A percentile compares a stretch with the other conserved stretches of the same genome.
phyloP scores from a whole-genome alignment of 1,140 invertebrate species.

The Eubasilissa regina region DNA sequence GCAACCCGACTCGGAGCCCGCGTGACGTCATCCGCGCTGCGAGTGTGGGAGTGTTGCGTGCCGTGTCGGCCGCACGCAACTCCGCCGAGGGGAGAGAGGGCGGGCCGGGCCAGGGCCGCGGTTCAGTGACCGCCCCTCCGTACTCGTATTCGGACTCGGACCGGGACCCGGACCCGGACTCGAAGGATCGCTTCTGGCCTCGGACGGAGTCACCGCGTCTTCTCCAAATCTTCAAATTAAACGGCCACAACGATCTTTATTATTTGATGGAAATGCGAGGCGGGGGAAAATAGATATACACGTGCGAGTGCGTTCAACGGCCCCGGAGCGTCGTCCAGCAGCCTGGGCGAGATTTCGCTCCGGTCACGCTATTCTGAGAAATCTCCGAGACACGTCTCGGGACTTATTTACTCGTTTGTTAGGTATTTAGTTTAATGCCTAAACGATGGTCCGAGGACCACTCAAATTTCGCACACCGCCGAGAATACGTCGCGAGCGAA shows the following conservation, averaged over 20 bases:
- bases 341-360: no score
- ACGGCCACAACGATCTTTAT: not conserved
- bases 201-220: not conserved
- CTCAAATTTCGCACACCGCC: not conserved
- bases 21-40: not conserved
- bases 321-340: not conserved
- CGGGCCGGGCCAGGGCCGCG: not conserved
- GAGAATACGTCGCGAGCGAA: no score
- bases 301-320: constrained; percentile 25
- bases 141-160: constrained; percentile 8
- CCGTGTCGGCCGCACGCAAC: constrained; percentile 2
- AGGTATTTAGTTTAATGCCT: not conserved
- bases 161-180: not conserved
- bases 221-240: not conserved
- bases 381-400: constrained; percentile 2
- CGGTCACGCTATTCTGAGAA: constrained; percentile 23
- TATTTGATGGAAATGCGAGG: constrained; percentile 4
- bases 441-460: not conserved
- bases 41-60: not conserved
- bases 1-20: not conserved
- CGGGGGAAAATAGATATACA: constrained; percentile 18
- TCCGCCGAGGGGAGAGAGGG: not conserved
- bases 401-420: constrained; percentile 6
- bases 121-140: not conserved
- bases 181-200: not conserved